Conservation (phyloP, 2,113 vertebrate species). For the Craseonycteris thonglongyai region DNA sequence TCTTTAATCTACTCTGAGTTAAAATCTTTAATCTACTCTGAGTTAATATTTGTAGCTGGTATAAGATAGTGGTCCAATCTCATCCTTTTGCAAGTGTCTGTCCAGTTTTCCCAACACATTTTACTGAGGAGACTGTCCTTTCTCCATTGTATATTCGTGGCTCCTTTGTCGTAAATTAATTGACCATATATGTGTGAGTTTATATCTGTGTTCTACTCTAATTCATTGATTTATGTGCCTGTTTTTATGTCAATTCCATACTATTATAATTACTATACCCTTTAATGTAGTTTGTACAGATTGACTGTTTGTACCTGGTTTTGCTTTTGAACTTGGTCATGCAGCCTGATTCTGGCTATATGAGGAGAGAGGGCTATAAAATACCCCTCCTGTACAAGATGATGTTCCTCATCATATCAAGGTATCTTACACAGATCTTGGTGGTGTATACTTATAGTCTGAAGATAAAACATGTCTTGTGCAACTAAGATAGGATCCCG, state of each 20-base stretch:
- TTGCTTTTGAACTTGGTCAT: not conserved
- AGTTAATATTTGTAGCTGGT: not conserved
- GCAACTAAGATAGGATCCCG: not conserved
- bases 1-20: not conserved
- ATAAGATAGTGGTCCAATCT: not conserved
- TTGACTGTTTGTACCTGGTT: not conserved
- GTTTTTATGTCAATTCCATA: no score
- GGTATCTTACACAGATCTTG: not conserved
- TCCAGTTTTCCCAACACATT: not conserved
- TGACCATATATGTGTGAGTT: not conserved
- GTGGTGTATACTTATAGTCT: not conserved
- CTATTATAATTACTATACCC: no score
- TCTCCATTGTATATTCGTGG: no score
- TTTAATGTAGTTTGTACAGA: not conserved
- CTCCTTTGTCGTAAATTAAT: no score
- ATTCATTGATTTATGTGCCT: no score
- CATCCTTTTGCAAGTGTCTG: not conserved
- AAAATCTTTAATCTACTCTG: not conserved
- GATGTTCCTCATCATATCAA: not conserved
- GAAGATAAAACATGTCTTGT: not conserved
- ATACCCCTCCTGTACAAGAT: not conserved
- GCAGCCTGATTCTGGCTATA: not conserved
- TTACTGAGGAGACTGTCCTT: no score
- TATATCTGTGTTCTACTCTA: no score
- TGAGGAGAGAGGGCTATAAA: not conserved